phyloP scores from a whole-genome alignment of 2,797 vertebrate genomes.

The Remorina albescens region DNA sequence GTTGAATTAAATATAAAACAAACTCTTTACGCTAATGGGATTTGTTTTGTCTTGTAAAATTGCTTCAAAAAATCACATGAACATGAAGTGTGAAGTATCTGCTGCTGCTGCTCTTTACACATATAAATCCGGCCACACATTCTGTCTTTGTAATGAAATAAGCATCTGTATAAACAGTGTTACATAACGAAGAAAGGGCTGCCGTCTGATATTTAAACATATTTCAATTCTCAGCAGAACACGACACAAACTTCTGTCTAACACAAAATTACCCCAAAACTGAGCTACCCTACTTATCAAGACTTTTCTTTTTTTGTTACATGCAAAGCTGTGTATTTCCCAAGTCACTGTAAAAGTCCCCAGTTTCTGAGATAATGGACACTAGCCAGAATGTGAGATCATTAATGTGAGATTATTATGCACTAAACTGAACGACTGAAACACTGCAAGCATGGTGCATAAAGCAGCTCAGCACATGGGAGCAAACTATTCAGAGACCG shows the following conservation, averaged over 20 bases:
- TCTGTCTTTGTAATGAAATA: not conserved
- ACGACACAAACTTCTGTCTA: not conserved
- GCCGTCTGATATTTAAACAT: not conserved
- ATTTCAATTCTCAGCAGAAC: not conserved
- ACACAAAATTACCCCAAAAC: not conserved
- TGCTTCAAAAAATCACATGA: not conserved
- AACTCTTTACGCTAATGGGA: not conserved
- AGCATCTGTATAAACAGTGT: not conserved
- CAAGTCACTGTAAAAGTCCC: slow-evolving; percentile 21
- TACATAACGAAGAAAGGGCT: not conserved
- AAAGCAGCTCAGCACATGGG: not conserved
- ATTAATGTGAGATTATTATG: too few species aligned
- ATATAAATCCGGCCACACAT: not conserved
- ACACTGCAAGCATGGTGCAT: not conserved
- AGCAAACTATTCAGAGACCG: too few species aligned
- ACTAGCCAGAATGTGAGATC: not conserved
- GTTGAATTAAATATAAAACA: not conserved
- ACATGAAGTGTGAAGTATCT: not conserved
- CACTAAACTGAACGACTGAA: too few species aligned
- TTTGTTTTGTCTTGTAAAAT: not conserved
- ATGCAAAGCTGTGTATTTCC: not conserved
- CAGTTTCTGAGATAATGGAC: not conserved
- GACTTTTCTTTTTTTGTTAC: not conserved
- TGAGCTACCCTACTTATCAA: not conserved
- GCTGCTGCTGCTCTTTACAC: not conserved